Evolutionary conservation across 2,797 vertebrate genomes (phyloP).

Genomic region (Pseudopleuronectes americanus): DNA sequence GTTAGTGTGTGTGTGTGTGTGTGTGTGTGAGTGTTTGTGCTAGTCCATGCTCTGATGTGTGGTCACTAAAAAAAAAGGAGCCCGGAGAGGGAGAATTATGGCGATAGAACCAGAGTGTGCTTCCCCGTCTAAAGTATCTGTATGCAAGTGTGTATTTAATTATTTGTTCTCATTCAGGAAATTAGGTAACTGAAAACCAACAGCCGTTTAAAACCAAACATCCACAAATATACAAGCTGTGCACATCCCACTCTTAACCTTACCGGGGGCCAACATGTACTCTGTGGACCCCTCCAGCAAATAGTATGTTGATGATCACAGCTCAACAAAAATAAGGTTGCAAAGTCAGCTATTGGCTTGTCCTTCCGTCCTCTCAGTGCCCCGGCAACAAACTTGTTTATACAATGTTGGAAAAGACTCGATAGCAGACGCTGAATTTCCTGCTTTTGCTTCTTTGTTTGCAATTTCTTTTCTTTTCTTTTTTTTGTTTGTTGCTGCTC

Average conservation of each 20-base stretch:
- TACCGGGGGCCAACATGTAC: slow-evolving; percentile 63
- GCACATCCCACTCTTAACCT: slow-evolving; percentile 76
- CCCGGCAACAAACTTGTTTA: slow-evolving; percentile 74
- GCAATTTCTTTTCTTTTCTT: slow-evolving; percentile 29
- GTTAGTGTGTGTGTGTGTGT: slow-evolving; percentile 44
- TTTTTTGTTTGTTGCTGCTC: slow-evolving; percentile 41
- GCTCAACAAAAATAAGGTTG: slow-evolving; percentile 75
- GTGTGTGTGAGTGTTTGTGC: slow-evolving; percentile 31
- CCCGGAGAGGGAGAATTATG: slow-evolving; percentile 41
- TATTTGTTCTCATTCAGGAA: slow-evolving; percentile 83
- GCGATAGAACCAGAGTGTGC: slow-evolving; percentile 49
- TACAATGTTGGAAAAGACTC: slow-evolving; percentile 48
- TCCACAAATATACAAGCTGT: slow-evolving; percentile 82
- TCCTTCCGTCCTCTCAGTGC: slow-evolving; percentile 66
- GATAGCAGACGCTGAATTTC: slow-evolving; percentile 61
- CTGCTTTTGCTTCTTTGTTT: slow-evolving; percentile 71
- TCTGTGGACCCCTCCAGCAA: slow-evolving; percentile 65
- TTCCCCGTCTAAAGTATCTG: slow-evolving; percentile 66
- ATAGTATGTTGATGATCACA: slow-evolving; percentile 68
- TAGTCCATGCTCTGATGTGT: slow-evolving; percentile 27
- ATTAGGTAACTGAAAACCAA: slow-evolving; percentile 83
- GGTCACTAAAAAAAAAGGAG: slow-evolving; percentile 40
- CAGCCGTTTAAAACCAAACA: slow-evolving; percentile 79
- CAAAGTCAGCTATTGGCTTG: slow-evolving; percentile 65
- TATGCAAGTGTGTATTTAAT: slow-evolving; percentile 78